phyloP scores from a whole-genome alignment of 2,797 vertebrate species.

The Diglossa cyanea region DNA sequence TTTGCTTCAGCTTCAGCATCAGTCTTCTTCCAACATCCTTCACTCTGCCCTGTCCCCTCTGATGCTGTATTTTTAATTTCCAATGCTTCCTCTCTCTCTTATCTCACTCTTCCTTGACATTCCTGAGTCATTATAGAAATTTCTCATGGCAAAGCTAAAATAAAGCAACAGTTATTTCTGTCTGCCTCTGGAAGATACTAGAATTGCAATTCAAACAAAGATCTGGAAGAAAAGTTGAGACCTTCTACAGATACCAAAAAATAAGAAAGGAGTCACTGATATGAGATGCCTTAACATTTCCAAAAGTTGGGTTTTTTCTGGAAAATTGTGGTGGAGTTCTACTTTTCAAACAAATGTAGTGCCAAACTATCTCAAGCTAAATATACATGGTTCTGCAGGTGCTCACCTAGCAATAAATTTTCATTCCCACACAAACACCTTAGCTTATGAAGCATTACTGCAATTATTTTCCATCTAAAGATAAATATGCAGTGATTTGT shows the following conservation, averaged over 20 bases:
- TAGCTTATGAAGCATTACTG: background rate
- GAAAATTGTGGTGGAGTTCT: background rate
- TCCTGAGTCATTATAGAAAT: background rate
- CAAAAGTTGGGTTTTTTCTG: background rate
- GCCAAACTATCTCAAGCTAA: background rate
- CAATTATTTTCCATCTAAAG: background rate
- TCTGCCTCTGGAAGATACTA: background rate
- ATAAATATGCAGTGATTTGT: background rate
- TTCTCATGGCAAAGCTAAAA: background rate
- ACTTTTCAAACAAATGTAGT: background rate
- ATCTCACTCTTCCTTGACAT: background rate
- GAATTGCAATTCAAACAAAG: background rate
- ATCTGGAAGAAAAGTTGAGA: background rate
- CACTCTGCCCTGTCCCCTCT: background rate
- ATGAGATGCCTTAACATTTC: background rate
- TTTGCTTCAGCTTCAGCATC: background rate
- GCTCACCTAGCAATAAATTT: background rate
- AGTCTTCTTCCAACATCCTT: background rate
- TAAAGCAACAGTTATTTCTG: background rate
- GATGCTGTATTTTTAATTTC: background rate
- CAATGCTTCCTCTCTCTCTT: background rate
- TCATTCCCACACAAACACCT: background rate
- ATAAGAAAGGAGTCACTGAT: background rate
- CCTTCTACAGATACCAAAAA: background rate
- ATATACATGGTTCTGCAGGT: background rate